Evolutionary conservation across 2,113 vertebrate species (phyloP).

Genomic region (Thymallus thymallus): DNA sequence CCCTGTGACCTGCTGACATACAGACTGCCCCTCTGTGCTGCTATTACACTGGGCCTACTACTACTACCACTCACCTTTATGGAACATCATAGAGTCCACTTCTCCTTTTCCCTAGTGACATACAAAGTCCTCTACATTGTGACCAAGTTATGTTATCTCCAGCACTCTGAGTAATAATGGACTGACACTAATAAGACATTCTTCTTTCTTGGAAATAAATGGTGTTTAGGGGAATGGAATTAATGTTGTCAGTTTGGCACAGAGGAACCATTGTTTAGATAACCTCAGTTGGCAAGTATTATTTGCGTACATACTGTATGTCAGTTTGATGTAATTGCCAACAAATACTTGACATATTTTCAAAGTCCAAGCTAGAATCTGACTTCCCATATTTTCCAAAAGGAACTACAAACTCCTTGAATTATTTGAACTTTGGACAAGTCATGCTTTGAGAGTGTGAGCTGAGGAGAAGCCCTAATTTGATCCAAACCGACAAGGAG

Average conservation of each 20-base stretch:
- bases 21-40: background rate
- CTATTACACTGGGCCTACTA: background rate
- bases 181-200: too few relatives aligned
- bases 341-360: too few relatives aligned
- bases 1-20: background rate
- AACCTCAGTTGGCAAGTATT: too few relatives aligned
- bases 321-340: too few relatives aligned
- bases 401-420: conserved; percentile 8
- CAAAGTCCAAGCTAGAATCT: too few relatives aligned
- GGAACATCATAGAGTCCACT: background rate
- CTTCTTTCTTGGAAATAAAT: too few relatives aligned
- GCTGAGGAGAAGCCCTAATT: conserved; percentile 31
- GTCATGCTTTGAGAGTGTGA: conserved; percentile 26
- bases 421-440: conserved; percentile 6
- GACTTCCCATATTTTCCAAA: conserved; percentile 12
- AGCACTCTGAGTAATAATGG: too few relatives aligned
- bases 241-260: too few relatives aligned
- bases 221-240: too few relatives aligned
- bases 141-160: too few relatives aligned
- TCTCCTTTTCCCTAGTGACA: background rate
- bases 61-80: background rate
- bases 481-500: conserved; percentile 50
- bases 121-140: background rate
- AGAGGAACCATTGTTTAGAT: too few relatives aligned
- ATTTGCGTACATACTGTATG: too few relatives aligned